Base-by-base conservation (phyloP, 2,113 vertebrate species). In the Marcusenius ussheri region DNA sequence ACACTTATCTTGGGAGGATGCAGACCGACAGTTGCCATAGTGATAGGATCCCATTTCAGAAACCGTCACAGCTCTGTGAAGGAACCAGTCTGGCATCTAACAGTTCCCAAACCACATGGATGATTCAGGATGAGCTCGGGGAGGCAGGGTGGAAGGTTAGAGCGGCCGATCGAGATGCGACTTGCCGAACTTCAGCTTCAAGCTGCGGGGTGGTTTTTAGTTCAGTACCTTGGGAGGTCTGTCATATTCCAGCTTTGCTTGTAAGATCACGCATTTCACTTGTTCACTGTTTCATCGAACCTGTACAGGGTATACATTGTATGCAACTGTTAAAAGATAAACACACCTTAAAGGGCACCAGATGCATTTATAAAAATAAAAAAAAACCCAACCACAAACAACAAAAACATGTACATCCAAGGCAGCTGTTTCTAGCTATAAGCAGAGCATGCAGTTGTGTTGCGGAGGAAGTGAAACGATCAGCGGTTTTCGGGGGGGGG, bases 201-300 rank as follows among this genome's bases (percentile, higher is more conserved):
- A 35, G 13, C 35, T 80, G 74, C 31, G 13, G 1, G 31, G 27
- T 31, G 9, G 70, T 35, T 39, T 17, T 51, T 35, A 42, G 13
- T 21, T 4, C 49, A 19, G 83, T 49, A 13, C 19, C 70, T 53
- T 56, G n/a, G 9, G 62, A 31, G 62, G 62, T 70, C 47, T 5
- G 1, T 31, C 27, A 0, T 2, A 5, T 83, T 74, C 31, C 53
- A 47, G n/a, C 3, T n/a, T 15, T 31, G 4, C 31, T 66, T 66
- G 8, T 11, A 11, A 47, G 21, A n/a, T 3, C n/a, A 10, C 49
- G 5, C 11, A 2, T 21, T 3, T 85, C 53, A 89, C 51, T 7
- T 56, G 21, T 89, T 45, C 77, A 89, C 24, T 0, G 19, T 58
- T 80, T 85, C 35, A 19, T 89, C 89, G 85, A 58, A 84, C 80